Evolutionary conservation across 2,797 vertebrate genomes (phyloP).

Genomic region (Helostoma temminkii): DNA sequence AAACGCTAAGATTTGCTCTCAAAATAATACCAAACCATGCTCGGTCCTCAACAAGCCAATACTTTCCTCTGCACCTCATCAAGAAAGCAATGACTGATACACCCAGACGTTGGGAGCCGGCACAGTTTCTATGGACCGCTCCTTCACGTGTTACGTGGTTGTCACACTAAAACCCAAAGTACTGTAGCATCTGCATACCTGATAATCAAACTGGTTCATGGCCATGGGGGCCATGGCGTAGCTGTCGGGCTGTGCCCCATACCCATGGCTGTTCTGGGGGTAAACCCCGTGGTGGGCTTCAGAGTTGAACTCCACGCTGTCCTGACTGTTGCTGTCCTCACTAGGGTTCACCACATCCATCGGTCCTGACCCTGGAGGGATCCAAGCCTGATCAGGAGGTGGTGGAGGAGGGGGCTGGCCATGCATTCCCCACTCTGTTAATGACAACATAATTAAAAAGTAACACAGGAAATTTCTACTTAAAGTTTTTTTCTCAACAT

Average conservation of each 20-base stretch:
- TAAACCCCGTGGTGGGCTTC: conserved; percentile 94
- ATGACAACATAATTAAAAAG: conserved; percentile 13
- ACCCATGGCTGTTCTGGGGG: conserved; percentile 99
- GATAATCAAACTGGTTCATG: conserved; percentile 99
- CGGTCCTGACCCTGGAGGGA: conserved; percentile 92
- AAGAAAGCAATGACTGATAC: conserved; percentile 71
- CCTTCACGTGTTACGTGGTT: conserved; percentile 74
- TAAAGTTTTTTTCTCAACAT: too few relatives aligned
- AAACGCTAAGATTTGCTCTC: conserved; percentile 15
- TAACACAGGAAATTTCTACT: background rate
- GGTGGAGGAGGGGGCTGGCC: conserved; percentile 90
- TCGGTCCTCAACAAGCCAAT: conserved; percentile 72
- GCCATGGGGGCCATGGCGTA: conserved; percentile 95
- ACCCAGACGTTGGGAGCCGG: conserved; percentile 69
- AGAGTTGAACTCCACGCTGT: conserved; percentile 95
- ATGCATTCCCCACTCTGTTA: conserved; percentile 96
- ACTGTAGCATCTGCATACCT: conserved; percentile 90
- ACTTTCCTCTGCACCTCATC: conserved; percentile 66
- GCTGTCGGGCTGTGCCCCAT: conserved; percentile 97
- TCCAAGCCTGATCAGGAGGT: conserved; percentile 96
- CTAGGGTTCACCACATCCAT: conserved; percentile 97
- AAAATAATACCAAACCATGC: conserved; percentile 71
- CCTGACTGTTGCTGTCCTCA: conserved; percentile 99
- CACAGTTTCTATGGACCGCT: conserved; percentile 68
- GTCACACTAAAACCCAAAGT: conserved; percentile 79